Evolutionary conservation across 1,140 invertebrate species (phyloP).

Genomic region (Atta texana): DNA sequence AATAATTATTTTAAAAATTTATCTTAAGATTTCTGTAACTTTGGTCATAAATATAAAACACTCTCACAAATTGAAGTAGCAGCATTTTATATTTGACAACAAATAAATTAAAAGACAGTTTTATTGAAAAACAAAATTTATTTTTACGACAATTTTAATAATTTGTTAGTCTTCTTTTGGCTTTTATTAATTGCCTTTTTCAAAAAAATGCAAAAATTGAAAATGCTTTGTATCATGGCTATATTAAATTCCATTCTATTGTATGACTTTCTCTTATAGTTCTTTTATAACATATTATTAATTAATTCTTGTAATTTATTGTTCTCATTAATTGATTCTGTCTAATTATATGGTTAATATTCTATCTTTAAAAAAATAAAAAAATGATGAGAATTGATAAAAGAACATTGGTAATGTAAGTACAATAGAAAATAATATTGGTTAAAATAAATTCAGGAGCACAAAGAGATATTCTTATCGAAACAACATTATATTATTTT

Average conservation of each 20-base stretch:
- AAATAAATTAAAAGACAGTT: no score
- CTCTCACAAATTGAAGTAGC: no score
- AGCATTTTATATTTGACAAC: no score
- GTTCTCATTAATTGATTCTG: background rate
- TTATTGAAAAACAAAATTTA: no score
- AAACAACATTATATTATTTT: background rate
- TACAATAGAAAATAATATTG: background rate
- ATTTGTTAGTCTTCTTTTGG: no score
- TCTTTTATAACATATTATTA: background rate
- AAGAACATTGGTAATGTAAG: background rate
- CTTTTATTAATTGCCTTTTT: no score
- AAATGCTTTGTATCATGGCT: no score
- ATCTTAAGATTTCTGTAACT: no score
- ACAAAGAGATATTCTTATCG: background rate
- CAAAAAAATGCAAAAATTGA: no score
- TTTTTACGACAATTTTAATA: no score
- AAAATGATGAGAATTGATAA: background rate
- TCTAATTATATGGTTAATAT: background rate
- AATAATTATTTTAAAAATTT: background rate
- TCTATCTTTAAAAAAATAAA: background rate
- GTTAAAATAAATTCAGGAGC: background rate
- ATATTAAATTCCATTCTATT: background rate
- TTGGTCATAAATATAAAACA: no score
- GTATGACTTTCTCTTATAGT: background rate
- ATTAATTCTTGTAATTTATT: constrained; percentile 9